Evolutionary conservation across 1,140 invertebrate genomes (phyloP).

Genomic region (Thalassaphorura encarpata): DNA sequence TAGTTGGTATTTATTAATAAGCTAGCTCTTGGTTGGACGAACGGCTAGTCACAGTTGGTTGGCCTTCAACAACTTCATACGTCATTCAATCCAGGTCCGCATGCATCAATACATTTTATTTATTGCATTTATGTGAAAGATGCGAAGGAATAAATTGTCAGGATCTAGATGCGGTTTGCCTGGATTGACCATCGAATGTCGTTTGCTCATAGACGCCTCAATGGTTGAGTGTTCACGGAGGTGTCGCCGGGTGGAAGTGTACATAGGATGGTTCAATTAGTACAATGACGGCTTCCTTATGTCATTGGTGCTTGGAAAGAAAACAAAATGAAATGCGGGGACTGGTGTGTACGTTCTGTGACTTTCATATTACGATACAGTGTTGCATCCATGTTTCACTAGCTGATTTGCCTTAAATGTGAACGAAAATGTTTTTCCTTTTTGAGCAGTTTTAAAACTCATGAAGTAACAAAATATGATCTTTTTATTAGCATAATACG

Average conservation of each 20-base stretch:
- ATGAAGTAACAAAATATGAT: constrained; percentile 7
- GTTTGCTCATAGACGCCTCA: constrained; percentile 1
- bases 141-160: no score
- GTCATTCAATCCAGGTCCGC: no score
- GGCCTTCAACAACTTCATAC: constrained; percentile 7
- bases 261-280: no score
- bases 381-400: constrained; percentile 24
- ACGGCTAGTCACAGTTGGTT: constrained; percentile 17
- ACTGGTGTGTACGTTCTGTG: constrained; percentile 11
- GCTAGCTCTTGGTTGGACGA: constrained; percentile 16
- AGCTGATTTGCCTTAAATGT: constrained; percentile 25
- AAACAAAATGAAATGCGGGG: no score
- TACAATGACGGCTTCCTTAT: no score
- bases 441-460: constrained; percentile 5
- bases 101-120: no score
- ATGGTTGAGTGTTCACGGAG: neutral
- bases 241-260: no score
- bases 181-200: neutral
- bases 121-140: no score
- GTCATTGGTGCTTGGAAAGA: no score
- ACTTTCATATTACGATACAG: constrained; percentile 19
- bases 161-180: no score
- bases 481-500: constrained; percentile 11
- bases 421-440: constrained; percentile 24
- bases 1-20: constrained; percentile 17